Evolutionary conservation across 2,888 invertebrate genomes (phyloP).

Genomic region (Platycheirus rosarum): DNA sequence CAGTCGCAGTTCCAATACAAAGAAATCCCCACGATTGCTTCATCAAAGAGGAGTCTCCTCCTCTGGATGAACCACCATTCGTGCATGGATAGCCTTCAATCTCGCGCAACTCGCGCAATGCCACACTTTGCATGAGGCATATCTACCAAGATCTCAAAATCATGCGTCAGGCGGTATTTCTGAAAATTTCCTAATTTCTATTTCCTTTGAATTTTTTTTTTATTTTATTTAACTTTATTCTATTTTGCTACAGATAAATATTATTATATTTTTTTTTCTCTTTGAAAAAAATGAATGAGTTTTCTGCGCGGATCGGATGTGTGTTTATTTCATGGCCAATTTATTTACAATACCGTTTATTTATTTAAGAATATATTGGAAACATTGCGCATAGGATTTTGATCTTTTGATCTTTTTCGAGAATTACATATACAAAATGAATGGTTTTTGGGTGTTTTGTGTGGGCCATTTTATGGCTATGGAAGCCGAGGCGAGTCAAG

Average conservation of each 20-base stretch:
- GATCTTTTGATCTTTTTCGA: constrained; percentile 69
- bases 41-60: constrained; percentile 27
- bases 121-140: constrained; percentile 33
- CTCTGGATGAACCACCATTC: constrained; percentile 16
- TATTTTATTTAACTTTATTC: constrained; percentile 7
- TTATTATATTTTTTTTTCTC: no score
- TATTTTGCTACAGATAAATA: constrained; percentile 31
- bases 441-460: neutral
- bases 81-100: constrained; percentile 20
- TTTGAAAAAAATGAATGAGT: constrained; percentile 66
- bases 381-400: constrained; percentile 66
- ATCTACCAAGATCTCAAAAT: constrained; percentile 44
- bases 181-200: no score
- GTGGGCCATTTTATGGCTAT: no score
- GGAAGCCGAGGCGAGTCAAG: neutral
- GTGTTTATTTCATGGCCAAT: constrained; percentile 71
- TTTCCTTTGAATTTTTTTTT: constrained; percentile 10
- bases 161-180: constrained; percentile 23
- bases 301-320: constrained; percentile 15
- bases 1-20: constrained; percentile 8
- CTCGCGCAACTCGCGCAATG: constrained; percentile 19
- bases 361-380: constrained; percentile 77
- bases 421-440: constrained; percentile 35
- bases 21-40: constrained; percentile 3
- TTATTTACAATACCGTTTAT: constrained; percentile 77